These are phyloP conservation scores for Sinohyriopsis cumingii DNA, from an alignment of 2,888 invertebrate species.

Conservation along the genomic window DNA sequence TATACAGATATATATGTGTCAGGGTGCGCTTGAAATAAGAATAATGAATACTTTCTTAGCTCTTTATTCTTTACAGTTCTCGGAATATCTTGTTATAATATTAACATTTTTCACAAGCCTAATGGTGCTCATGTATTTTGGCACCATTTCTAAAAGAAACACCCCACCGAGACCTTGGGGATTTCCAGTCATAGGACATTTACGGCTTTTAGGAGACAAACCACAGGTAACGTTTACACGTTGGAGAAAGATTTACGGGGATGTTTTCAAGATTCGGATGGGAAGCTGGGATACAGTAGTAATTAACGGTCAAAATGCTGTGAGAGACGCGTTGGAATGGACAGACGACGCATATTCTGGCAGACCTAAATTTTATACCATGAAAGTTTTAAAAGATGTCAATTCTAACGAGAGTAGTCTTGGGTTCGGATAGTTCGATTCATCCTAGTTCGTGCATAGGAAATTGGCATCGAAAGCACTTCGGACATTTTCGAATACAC, in stretches of 20 bases:
- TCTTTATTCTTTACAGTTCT: no score
- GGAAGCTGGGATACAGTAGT: slow-evolving; percentile 40
- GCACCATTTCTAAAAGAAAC: neutral
- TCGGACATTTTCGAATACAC: slow-evolving; percentile 22
- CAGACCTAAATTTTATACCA: slow-evolving; percentile 32
- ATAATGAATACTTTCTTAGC: no score
- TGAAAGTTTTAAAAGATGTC: slow-evolving; percentile 6
- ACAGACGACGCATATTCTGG: slow-evolving; percentile 28
- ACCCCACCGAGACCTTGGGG: slow-evolving; percentile 34
- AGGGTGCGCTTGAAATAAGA: no score
- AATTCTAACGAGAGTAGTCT: slow-evolving; percentile 9
- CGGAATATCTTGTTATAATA: no score
- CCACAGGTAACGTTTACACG: slow-evolving; percentile 31
- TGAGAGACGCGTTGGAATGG: slow-evolving; percentile 20
- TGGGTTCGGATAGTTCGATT: slow-evolving; percentile 11
- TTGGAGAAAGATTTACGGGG: slow-evolving; percentile 35
- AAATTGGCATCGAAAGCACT: slow-evolving; percentile 22
- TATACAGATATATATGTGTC: no score
- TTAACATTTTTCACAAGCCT: no score
- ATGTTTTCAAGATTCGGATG: slow-evolving; percentile 35
- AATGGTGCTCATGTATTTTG: no score
- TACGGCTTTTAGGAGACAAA: slow-evolving; percentile 30
- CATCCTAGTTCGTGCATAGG: slow-evolving; percentile 16
- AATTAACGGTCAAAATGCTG: slow-evolving; percentile 27
- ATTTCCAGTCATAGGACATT: slow-evolving; percentile 39